Conservation (phyloP, 2,113 vertebrate genomes). For the Gadus chalcogrammus region DNA sequence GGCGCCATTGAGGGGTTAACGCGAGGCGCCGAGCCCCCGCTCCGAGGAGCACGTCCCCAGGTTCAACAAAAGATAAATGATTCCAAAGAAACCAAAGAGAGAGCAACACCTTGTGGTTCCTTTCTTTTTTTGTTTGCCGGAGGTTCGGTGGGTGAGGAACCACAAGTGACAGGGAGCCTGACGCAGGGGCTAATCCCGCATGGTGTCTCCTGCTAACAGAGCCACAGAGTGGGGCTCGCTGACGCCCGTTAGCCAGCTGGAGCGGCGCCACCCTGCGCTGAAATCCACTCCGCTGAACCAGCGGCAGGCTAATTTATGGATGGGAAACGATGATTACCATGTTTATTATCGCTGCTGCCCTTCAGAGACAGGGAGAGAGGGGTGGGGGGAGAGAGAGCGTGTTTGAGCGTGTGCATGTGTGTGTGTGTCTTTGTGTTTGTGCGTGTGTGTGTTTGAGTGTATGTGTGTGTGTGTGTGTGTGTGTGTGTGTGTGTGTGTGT, state of each 20-base stretch:
- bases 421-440: no score
- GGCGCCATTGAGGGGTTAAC: conserved; percentile 54
- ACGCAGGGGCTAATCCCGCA: conserved; percentile 32
- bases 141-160: conserved; percentile 29
- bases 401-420: no score
- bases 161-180: conserved; percentile 48
- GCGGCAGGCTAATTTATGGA: conserved; percentile 50
- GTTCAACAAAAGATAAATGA: no score
- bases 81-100: not conserved
- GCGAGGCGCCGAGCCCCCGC: conserved; percentile 41
- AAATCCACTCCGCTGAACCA: conserved; percentile 40
- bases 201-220: not conserved
- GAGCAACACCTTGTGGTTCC: conserved; percentile 30
- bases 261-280: conserved; percentile 34
- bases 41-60: not conserved
- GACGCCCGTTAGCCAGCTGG: conserved; percentile 32
- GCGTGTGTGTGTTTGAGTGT: no score
- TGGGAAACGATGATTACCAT: conserved; percentile 47
- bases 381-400: not conserved
- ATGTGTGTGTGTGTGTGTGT: no score
- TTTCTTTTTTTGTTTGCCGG: no score
- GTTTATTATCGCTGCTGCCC: conserved; percentile 49
- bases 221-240: not conserved
- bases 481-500: no score
- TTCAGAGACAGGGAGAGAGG: conserved; percentile 11